These are phyloP conservation scores for Drosophila ohnishii DNA, from an alignment of 1,140 invertebrate species.

Conservation along the genomic window DNA sequence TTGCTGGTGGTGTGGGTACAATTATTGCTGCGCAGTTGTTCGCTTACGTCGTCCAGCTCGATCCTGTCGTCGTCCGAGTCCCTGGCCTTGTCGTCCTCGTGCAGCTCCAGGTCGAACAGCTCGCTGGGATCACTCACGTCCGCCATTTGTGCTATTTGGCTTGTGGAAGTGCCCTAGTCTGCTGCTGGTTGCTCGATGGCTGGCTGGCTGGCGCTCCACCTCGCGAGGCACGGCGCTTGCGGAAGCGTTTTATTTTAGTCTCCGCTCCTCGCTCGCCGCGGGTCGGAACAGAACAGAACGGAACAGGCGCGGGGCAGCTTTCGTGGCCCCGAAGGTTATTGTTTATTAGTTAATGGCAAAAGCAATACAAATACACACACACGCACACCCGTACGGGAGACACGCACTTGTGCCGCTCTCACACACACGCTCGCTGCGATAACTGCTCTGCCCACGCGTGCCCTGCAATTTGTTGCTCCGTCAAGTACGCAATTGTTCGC, in stretches of 20 bases:
- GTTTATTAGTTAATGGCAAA: conserved; percentile 81
- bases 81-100: conserved; percentile 88
- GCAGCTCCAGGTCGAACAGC: conserved; percentile 95
- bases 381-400: conserved; percentile 35
- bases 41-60: conserved; percentile 90
- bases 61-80: conserved; percentile 94
- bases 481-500: conserved; percentile 45
- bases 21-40: conserved; percentile 62
- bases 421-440: conserved; percentile 39
- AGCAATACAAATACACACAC: conserved; percentile 72
- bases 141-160: conserved; percentile 85
- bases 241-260: conserved; percentile 63
- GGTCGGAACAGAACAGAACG: conserved; percentile 45
- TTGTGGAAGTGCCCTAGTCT: conserved; percentile 29
- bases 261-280: conserved; percentile 23
- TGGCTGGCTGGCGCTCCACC: conserved; percentile 8
- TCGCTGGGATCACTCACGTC: conserved; percentile 84
- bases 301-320: conserved; percentile 42
- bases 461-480: conserved; percentile 32
- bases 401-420: conserved; percentile 40
- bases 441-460: conserved; percentile 44
- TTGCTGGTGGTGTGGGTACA: conserved; percentile 6
- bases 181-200: conserved; percentile 37
- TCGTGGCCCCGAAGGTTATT: conserved; percentile 71
- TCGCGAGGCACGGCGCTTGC: conserved; percentile 49